These are phyloP conservation scores for Ridgeia piscesae DNA, from an alignment of 1,140 invertebrate species.

Conservation along the genomic window DNA sequence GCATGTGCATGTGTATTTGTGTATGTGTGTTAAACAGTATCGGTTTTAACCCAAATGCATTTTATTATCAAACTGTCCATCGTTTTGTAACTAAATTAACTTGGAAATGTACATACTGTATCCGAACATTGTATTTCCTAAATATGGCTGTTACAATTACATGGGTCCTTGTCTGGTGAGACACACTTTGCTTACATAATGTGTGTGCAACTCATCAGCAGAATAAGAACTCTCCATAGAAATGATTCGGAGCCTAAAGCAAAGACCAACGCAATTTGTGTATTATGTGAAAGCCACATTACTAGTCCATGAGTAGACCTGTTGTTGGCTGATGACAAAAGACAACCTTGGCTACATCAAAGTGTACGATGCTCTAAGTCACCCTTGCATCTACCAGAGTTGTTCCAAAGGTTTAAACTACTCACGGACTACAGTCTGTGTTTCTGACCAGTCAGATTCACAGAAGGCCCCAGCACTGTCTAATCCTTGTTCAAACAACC, in stretches of 20 bases:
- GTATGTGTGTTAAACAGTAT: neutral
- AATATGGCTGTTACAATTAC: neutral
- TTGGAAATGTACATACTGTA: neutral
- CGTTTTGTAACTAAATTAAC: neutral
- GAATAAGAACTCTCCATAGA: neutral
- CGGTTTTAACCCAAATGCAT: neutral
- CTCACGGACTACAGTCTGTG: neutral
- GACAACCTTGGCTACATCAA: neutral
- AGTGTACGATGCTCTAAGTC: neutral
- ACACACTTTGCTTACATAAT: neutral
- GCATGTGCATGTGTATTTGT: too few relatives aligned
- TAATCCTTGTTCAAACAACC: neutral
- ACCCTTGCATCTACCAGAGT: neutral
- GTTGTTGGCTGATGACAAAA: neutral
- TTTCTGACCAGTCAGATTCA: neutral
- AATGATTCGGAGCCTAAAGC: neutral
- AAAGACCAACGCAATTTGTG: neutral
- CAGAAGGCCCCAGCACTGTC: neutral
- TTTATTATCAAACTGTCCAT: neutral
- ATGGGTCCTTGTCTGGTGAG: neutral
- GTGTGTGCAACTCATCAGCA: neutral
- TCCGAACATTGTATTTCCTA: neutral
- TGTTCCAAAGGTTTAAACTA: neutral
- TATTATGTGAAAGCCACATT: neutral
- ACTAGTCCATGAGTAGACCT: neutral